Evolutionary conservation across 2,888 invertebrate genomes (phyloP).

Genomic region (Eremobia ochroleuca): DNA sequence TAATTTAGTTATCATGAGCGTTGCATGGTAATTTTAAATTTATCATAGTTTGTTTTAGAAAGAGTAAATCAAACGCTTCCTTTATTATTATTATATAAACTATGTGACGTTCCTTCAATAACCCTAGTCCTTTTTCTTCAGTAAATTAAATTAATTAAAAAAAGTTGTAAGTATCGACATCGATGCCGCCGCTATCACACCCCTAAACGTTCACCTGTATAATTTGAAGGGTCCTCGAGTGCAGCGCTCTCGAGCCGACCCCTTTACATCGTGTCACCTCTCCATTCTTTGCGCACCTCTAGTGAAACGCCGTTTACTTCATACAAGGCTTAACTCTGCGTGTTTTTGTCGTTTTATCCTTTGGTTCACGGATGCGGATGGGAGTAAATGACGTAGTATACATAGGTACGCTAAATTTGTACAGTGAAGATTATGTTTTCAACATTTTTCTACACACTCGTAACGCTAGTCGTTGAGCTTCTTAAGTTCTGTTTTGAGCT

Average conservation of each 20-base stretch:
- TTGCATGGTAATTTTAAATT: not conserved
- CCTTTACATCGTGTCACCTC: slow-evolving; percentile 81
- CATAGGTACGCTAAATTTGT: not conserved
- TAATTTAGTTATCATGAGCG: not conserved
- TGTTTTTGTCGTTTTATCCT: slow-evolving; percentile 59
- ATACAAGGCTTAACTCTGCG: slow-evolving; percentile 56
- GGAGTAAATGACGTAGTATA: slow-evolving; percentile 10
- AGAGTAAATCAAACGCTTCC: not conserved
- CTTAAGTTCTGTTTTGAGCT: not conserved
- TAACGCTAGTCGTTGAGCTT: not conserved
- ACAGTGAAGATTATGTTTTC: not conserved
- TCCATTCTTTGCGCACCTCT: slow-evolving; percentile 71
- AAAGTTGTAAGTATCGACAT: slow-evolving; percentile 56
- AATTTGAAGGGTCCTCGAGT: slow-evolving; percentile 82
- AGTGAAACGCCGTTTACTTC: slow-evolving; percentile 68
- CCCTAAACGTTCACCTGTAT: slow-evolving; percentile 82
- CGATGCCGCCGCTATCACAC: slow-evolving; percentile 47
- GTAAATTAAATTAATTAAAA: not conserved
- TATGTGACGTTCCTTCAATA: not conserved
- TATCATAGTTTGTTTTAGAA: not conserved
- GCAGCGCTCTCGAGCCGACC: slow-evolving; percentile 78
- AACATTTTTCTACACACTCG: slow-evolving; percentile 9
- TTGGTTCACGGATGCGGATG: slow-evolving; percentile 38
- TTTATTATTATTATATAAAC: not conserved
- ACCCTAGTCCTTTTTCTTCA: not conserved